These are phyloP conservation scores for Mirza zaza DNA, from an alignment of 2,113 vertebrate species.

Conservation along the genomic window DNA sequence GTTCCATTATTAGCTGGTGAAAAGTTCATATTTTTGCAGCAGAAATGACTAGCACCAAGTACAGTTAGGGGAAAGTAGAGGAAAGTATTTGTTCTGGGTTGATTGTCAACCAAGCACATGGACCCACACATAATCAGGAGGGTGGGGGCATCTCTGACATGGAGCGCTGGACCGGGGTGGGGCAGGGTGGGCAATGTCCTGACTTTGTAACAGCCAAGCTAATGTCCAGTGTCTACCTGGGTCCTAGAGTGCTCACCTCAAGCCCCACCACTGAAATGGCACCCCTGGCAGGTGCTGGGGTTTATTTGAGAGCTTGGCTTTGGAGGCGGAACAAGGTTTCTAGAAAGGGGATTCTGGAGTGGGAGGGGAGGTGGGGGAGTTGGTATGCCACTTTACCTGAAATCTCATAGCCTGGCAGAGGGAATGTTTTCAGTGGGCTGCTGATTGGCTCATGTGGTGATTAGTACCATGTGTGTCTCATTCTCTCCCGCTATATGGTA, in stretches of 20 bases:
- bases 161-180: accelerated
- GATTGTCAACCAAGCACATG: neutral
- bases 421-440: neutral
- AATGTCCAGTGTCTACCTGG: neutral
- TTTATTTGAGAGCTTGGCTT: neutral
- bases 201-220: neutral
- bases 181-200: neutral
- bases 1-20: neutral
- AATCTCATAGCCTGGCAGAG: neutral
- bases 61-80: neutral
- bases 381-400: neutral
- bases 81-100: neutral
- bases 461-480: neutral
- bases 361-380: too few species aligned
- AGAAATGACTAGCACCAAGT: neutral
- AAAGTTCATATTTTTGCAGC: neutral
- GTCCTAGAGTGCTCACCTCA: neutral
- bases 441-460: neutral
- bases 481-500: neutral
- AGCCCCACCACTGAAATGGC: neutral
- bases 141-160: neutral
- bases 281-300: neutral
- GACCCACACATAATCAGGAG: neutral
- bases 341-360: neutral
- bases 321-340: neutral